Base-by-base conservation (phyloP, 53 echinoderm and acorn worm species). In the Astropecten irregularis region DNA sequence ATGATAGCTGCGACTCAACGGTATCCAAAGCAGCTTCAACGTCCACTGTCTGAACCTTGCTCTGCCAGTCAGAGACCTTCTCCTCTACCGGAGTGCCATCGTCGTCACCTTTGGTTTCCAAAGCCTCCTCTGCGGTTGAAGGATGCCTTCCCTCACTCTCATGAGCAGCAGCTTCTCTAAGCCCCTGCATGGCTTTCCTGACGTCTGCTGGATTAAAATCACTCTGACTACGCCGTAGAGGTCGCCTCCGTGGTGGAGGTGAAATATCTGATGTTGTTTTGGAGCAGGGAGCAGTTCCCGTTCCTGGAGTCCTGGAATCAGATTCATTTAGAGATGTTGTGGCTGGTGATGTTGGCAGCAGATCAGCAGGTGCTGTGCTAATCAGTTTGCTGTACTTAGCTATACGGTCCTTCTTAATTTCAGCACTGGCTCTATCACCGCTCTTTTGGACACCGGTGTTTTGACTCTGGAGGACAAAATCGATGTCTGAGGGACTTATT, bases 11-110 rank as follows among this genome's bases (percentile, higher is more conserved):
- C 16, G 93, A 90, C 65, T 90, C 93, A 2, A 93, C 90, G 28
- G 90, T 69, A 25, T 84, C 84, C n/a, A 93, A 71, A 61, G 87
- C 93, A 19, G 85, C 90, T 79, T 77, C 87, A 55, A 93, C 87
- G 60, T 93, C 87, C 47, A 93, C 76, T 11, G 70, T 64, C 59
- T 89, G 83, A 48, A 89, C 62, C 52, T 81, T 68, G 53, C 52
- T 57, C 26, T 84, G 86, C 86, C 89, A 89, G 36, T 52, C 70
- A 23, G 86, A n/a, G 47, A 83, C 82, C 23, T 83, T 72, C 31
- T 73, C 73, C 33, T 83, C 83, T 9, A 65, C 88, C 18, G 60
- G 33, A 15, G 53, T 77, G 51, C 51, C 68, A n/a, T 19, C 40
- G 27, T 79, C 79, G 14, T 4, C 15, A 16, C 37, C 81, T 14